Base-by-base conservation (phyloP, 1,140 invertebrate genomes). In the Aleiodes sp. region DNA sequence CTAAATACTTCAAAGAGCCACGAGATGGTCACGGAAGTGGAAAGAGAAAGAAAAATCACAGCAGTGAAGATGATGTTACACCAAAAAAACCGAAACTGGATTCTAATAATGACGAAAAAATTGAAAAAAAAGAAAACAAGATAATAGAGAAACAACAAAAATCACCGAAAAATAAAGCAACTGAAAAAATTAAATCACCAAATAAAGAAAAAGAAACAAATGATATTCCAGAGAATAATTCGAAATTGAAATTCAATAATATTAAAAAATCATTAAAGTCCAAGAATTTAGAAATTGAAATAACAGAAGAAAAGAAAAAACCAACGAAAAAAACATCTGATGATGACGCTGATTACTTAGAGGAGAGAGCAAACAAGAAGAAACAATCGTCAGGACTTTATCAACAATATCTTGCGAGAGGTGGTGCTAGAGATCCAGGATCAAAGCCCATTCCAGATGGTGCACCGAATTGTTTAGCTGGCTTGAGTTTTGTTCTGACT, bases 401-500 rank as follows among this genome's bases (percentile, higher is more conserved):
- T 78, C 88, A 92, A 37, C 88, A 90, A 66, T 96, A 92, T 80
- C 86, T 93, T 35, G 89, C 93, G 70, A 88, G 94, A 78, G 89
- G 90, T 66, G 92, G 91, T 26, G 94, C 94, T 7, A 89, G 90
- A 76, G 88, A 95, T 86, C 90, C 92, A 10, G 95, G 95, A 7
- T 87, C 89, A 2, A 96, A 96, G 83, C 90, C 92, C 82, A 90
- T 96, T 56, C 95, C 95, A 0, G 88, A 92, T 90, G 95, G 94
- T 31, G 88, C 88, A 66, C 88, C 91, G 19, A 87, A 90, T 78
- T 95, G 94, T 79, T 82, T 97, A 2, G 88, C 90, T 61, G 92
- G 93, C 62, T 82, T 94, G 70, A 92, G 90, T 26, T 97, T 98
- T 82, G 83, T 98, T 7, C 84, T 96, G 43, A 97, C 95, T 68